Percentiles rank a stretch among this genome's conserved stretches.
Conservation (phyloP, 1,140 invertebrate species). For the Tetraneura akinire region DNA sequence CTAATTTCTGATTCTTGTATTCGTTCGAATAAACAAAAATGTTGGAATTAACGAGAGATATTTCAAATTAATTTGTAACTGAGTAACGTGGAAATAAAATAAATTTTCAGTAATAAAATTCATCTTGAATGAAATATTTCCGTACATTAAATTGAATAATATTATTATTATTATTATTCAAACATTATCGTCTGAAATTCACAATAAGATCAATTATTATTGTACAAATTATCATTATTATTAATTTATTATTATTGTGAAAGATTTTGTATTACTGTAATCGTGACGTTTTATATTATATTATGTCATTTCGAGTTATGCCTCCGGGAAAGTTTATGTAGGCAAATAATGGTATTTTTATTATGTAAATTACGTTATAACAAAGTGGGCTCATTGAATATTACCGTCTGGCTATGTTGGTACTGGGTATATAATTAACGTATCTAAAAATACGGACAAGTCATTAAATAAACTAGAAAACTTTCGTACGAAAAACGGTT, state of each 20-base stretch:
- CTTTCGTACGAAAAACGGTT: constrained; percentile 9
- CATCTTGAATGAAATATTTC: too few relatives aligned
- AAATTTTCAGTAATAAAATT: too few relatives aligned
- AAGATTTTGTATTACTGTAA: not conserved
- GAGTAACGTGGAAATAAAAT: too few relatives aligned
- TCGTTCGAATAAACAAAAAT: too few relatives aligned
- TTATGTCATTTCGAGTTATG: not conserved
- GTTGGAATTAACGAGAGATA: too few relatives aligned
- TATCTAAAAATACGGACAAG: constrained; percentile 21
- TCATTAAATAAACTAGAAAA: constrained; percentile 42
- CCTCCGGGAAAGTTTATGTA: not conserved
- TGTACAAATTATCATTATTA: not conserved
- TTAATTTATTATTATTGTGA: too few relatives aligned
- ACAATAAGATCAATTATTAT: not conserved
- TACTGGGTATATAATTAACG: constrained; percentile 29
- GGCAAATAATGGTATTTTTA: not conserved
- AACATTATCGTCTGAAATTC: too few relatives aligned
- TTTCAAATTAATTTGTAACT: too few relatives aligned
- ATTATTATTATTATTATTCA: too few relatives aligned
- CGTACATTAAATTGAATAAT: too few relatives aligned
- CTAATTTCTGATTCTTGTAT: too few relatives aligned
- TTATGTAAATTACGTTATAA: constrained; percentile 27
- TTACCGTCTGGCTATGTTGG: constrained; percentile 27
- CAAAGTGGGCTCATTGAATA: constrained; percentile 38
- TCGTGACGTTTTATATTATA: not conserved